These are phyloP conservation scores for Dipodomys ordii DNA, from an alignment of 2,113 vertebrate species.

Conservation along the genomic window DNA sequence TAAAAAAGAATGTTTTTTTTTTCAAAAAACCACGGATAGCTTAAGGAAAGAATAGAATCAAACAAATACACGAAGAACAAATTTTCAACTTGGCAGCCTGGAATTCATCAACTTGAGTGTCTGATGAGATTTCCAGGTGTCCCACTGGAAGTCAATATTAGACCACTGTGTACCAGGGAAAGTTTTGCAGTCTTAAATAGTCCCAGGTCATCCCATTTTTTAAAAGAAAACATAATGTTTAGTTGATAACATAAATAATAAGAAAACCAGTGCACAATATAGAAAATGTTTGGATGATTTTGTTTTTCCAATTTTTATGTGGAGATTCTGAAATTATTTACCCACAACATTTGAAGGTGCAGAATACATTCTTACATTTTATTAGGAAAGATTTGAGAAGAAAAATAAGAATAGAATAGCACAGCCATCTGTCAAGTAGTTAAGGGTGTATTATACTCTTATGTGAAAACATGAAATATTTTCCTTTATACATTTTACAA, in stretches of 20 bases:
- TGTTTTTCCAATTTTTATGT: neutral
- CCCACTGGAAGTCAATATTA: neutral
- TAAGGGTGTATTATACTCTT: neutral
- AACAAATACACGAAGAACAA: neutral
- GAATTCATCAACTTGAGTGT: neutral
- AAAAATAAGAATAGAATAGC: neutral
- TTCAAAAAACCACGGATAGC: neutral
- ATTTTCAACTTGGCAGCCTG: neutral
- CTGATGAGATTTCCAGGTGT: conserved; percentile 55
- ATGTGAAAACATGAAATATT: neutral
- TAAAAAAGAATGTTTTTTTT: neutral
- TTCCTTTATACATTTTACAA: neutral
- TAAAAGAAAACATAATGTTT: neutral
- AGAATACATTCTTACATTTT: neutral
- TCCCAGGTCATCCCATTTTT: neutral
- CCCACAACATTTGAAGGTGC: neutral
- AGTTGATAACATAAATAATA: conserved; percentile 13
- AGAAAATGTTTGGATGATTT: neutral
- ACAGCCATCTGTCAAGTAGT: neutral
- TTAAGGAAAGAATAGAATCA: conserved; percentile 11
- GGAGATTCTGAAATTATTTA: conserved; percentile 33
- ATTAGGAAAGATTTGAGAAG: neutral
- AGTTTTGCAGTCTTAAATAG: neutral
- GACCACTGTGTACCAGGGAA: neutral
- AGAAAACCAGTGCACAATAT: neutral